phyloP scores from a whole-genome alignment of 1,140 invertebrate genomes.

The Papilio machaon region DNA sequence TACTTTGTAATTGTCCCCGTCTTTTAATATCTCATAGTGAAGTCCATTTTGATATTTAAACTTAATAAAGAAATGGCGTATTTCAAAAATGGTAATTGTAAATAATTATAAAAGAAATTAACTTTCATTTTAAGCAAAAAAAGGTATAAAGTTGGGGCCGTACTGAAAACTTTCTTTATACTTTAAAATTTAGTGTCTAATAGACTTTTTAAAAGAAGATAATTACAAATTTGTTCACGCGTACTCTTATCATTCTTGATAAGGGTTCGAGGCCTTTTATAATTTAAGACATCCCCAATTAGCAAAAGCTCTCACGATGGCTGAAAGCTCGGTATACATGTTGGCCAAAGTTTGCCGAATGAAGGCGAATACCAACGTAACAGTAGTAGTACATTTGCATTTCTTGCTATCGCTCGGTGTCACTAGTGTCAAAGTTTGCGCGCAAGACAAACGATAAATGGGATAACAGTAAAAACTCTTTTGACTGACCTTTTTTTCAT shows the following conservation, averaged over 20 bases:
- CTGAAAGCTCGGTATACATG: no score
- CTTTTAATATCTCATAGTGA: not conserved
- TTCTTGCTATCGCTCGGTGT: no score
- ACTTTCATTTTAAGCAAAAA: not conserved
- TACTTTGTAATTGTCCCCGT: not conserved
- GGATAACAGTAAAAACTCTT: no score
- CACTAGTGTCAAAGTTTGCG: no score
- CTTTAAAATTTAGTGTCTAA: not conserved
- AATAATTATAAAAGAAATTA: not conserved
- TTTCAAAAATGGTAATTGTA: not conserved
- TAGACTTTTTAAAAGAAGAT: not conserved
- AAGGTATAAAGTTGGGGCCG: no score
- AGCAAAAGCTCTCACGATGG: not conserved
- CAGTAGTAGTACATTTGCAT: no score
- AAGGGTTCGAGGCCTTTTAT: not conserved
- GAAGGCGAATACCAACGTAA: no score
- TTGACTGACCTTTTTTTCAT: no score
- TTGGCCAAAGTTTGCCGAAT: no score
- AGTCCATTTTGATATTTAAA: not conserved
- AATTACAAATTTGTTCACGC: not conserved
- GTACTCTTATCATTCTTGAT: not conserved
- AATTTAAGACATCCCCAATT: not conserved
- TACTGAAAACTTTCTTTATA: no score
- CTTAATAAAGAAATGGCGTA: not conserved
- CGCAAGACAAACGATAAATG: no score